Evolutionary conservation across 53 echinoderm and acorn worm genomes (phyloP), one percentile per base, ranked within the genome.

Genomic region (Temnopleurus reevesii): DNA sequence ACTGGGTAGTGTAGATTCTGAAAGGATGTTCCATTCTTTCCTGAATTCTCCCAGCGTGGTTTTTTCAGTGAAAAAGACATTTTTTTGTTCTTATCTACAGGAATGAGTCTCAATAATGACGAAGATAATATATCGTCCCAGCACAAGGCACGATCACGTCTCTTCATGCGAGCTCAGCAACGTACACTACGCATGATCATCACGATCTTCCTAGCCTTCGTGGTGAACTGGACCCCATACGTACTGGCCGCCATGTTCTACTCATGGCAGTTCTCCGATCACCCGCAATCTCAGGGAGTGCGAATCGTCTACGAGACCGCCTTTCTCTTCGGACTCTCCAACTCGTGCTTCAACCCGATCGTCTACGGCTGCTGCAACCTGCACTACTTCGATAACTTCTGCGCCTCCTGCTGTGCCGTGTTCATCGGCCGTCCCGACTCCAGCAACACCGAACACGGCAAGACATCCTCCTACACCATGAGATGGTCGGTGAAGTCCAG

Each of bases 151-250:
- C 94, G 99, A 2, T 96, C 95, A 34, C 93, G 94, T 2, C 92
- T 99, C 4, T 94, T 99, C 91, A 90, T 96, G 35, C 95, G 95
- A 18, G 99, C 99, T 8, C 96, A 99, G 83, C 92, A 93, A 31
- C 94, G 99, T 26, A 99, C 99, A n/a, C 84, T 94, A 33, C 94
- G 95, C 21, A 99, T 99, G 94, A 94, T 95, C 54, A 80, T 94
- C 36, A 92, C 95, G 45, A 99, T 99, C 60, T 96, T 99, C 23
- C 58, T 92, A 28, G 94, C 92, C 12, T 99, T 99, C 53, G 90
- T 94, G 45, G 77, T 99, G 36, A 99, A 99, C 90, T 99, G 99
- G 99, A 83, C 93, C 18, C 99, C 96, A 5, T 98, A 92, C 93
- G 64, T 85, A 55, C 31, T 98, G 45, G 93, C 91, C 31, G 45